Evolutionary conservation across 2,113 vertebrate genomes (phyloP).

Genomic region (Ramphastos sulfuratus): DNA sequence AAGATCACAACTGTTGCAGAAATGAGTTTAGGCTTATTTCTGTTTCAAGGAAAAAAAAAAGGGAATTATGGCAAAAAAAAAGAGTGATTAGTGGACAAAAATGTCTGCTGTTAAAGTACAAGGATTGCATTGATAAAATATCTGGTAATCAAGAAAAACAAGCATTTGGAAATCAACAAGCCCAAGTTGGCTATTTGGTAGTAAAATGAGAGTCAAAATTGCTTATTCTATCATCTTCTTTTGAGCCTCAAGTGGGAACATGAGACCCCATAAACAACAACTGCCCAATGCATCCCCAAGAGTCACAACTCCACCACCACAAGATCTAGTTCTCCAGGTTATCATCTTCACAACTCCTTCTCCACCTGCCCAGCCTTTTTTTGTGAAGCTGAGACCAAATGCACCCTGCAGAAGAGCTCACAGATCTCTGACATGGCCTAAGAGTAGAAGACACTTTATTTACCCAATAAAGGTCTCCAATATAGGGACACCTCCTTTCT

Average conservation of each 20-base stretch:
- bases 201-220: neutral
- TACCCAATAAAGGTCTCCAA: neutral
- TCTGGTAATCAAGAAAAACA: neutral
- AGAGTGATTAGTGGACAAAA: neutral
- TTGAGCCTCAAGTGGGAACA: neutral
- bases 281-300: neutral
- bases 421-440: neutral
- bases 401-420: neutral
- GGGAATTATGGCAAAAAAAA: neutral
- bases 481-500: fast-evolving
- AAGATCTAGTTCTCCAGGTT: neutral
- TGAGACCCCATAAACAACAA: neutral
- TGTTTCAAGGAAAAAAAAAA: neutral
- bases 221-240: neutral
- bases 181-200: neutral
- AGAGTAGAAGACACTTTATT: neutral
- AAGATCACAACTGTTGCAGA: neutral
- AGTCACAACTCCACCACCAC: neutral
- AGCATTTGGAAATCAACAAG: neutral
- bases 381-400: neutral
- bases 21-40: neutral
- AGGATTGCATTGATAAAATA: neutral
- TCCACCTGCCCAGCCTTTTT: neutral
- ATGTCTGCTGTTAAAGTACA: neutral
- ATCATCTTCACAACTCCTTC: neutral